These are phyloP conservation scores for Agapetus fuscipes DNA, from an alignment of 2,888 invertebrate species.

Conservation along the genomic window DNA sequence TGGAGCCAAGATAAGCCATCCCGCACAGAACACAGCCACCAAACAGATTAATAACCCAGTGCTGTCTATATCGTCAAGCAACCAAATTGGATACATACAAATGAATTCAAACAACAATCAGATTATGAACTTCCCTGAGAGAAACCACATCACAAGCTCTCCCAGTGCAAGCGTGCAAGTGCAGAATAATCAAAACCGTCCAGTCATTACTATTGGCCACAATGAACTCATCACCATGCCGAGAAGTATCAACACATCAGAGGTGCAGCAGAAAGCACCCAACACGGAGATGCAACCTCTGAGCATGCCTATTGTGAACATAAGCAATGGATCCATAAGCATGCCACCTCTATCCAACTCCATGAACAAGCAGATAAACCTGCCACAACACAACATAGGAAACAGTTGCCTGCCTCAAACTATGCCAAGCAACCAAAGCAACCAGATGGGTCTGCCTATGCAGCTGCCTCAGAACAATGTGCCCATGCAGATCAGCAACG, in stretches of 20 bases:
- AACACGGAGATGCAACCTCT: conserved; percentile 11
- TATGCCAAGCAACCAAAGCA: conserved; percentile 25
- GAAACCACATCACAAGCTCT: conserved; percentile 26
- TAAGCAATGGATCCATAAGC: conserved; percentile 30
- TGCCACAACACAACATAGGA: conserved; percentile 43
- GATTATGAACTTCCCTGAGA: conserved; percentile 40
- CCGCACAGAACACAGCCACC: conserved; percentile 6
- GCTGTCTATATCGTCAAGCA: conserved; percentile 33
- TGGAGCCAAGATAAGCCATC: conserved; percentile 2
- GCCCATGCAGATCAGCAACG: conserved; percentile 28
- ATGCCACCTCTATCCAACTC: conserved; percentile 40
- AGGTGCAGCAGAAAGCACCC: conserved; percentile 7
- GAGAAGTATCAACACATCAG: conserved; percentile 11
- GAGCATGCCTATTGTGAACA: conserved; percentile 12
- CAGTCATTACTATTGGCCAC: conserved; percentile 13
- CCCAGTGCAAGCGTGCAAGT: not conserved
- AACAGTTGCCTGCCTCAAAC: conserved; percentile 41
- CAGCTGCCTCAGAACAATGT: conserved; percentile 36
- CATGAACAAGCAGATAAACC: conserved; percentile 40
- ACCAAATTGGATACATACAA: conserved; percentile 41
- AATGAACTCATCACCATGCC: conserved; percentile 9
- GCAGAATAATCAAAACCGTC: conserved; percentile 12
- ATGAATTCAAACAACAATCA: conserved; percentile 40
- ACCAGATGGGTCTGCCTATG: conserved; percentile 34
- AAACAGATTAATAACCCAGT: conserved; percentile 13